phyloP scores from a whole-genome alignment of 2,888 invertebrate genomes.

The Thereva unica region DNA sequence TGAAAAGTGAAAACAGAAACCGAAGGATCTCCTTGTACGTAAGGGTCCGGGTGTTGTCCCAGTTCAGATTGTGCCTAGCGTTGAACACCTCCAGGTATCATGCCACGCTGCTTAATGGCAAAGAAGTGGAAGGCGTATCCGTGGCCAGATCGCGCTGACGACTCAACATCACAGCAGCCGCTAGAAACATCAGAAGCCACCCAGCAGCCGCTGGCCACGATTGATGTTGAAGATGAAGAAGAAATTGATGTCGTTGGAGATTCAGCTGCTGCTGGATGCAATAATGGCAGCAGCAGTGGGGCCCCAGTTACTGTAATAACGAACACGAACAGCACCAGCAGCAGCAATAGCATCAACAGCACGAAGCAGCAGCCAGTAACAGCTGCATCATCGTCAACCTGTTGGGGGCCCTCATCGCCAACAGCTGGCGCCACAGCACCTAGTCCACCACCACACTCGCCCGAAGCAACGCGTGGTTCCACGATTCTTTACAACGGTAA shows the following conservation, averaged over 20 bases:
- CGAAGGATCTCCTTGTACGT: neutral
- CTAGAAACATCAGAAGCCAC: slow-evolving; percentile 46
- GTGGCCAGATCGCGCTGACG: slow-evolving; percentile 69
- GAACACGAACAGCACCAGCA: slow-evolving; percentile 37
- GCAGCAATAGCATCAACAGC: slow-evolving; percentile 30
- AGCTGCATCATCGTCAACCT: slow-evolving; percentile 59
- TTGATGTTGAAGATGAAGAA: slow-evolving; percentile 71
- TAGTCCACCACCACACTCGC: slow-evolving; percentile 71
- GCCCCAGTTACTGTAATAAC: too few species aligned
- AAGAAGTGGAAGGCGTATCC: slow-evolving; percentile 92
- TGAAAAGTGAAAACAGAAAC: neutral
- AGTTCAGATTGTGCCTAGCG: slow-evolving; percentile 18
- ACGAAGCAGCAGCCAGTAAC: slow-evolving; percentile 41
- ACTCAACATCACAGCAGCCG: slow-evolving; percentile 40
- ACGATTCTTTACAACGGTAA: slow-evolving; percentile 79
- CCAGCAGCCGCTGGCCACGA: slow-evolving; percentile 46
- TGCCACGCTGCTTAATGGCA: slow-evolving; percentile 95
- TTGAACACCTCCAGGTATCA: slow-evolving; percentile 57
- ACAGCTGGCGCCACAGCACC: slow-evolving; percentile 77
- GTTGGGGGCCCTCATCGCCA: slow-evolving; percentile 76
- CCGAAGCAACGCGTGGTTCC: slow-evolving; percentile 67
- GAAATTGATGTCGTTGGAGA: slow-evolving; percentile 89
- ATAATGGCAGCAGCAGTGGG: slow-evolving; percentile 45
- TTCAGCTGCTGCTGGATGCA: slow-evolving; percentile 45
- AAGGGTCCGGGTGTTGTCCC: neutral